Evolutionary conservation across 2,888 invertebrate genomes (phyloP), one percentile per base, ranked within the genome.

Genomic region (Lypha dubia): DNA sequence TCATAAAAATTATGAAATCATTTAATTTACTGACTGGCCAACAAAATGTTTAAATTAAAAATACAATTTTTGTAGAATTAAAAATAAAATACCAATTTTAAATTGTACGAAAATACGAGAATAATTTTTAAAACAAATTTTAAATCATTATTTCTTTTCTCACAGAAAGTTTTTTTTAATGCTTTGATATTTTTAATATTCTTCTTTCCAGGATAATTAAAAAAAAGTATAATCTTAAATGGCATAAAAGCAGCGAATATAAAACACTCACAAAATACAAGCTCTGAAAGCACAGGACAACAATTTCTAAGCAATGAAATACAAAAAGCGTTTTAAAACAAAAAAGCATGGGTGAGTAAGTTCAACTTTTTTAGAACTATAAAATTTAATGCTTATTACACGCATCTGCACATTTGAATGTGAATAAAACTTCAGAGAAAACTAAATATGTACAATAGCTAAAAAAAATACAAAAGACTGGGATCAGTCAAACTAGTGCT

Each of bases 291-390:
- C 51, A n/a, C 49, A 51, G 35, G 15, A 20, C 56, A 56, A 58
- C 28, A 22, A n/a, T 56, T 58, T 58, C 28, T 20, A 44, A 41
- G 15, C 28, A 58, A 28, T 22, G 17, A 8, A 44, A 32, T 15
- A 17, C 20, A 32, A 60, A 46, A 46, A 56, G 22, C 41, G 38
- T 71, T 71, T 41, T 11, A 46, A 20, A 60, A n/a, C 22, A 60
- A 75, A 49, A 35, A 15, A 65, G 41, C 63, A 63, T n/a, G 75
- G 63, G 28, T 75, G 32, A 65, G 51, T 51, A 41, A 17, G 20
- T 63, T 41, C 7, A 75, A n/a, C 6, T 17, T 46, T 46, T 63
- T 44, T 63, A 46, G 8, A 15, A n/a, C 20, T 38, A 17, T 24
- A 60, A n/a, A 22, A 3, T 75, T 53, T 41, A 68, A 28, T n/a